Conservation (phyloP, 1,140 invertebrate species). For the Cyphomyrmex costatus region DNA sequence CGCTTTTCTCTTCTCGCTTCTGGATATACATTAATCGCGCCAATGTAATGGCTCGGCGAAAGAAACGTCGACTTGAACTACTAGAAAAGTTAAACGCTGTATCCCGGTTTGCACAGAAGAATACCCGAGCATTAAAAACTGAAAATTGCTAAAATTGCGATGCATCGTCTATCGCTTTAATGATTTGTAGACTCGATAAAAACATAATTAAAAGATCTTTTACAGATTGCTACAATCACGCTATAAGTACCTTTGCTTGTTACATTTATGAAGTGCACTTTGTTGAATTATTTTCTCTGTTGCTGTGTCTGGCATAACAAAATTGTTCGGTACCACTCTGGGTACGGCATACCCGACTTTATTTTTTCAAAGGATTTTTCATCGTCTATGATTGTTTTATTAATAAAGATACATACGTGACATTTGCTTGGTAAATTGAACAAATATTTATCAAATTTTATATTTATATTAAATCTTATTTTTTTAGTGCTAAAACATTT, state of each 20-base stretch:
- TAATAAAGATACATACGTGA: no score
- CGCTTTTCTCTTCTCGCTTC: slow-evolving; percentile 13
- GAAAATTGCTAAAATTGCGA: background rate
- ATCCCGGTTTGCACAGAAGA: slow-evolving; percentile 6
- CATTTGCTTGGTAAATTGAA: no score
- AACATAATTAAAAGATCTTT: slow-evolving; percentile 6
- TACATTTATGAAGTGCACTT: background rate
- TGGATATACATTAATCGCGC: slow-evolving; percentile 48
- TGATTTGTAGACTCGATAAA: background rate
- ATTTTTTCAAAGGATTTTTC: no score
- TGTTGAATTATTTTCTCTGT: background rate
- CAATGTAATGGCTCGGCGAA: slow-evolving; percentile 16
- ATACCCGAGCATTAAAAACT: background rate
- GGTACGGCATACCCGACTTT: no score
- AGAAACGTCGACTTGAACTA: slow-evolving; percentile 33
- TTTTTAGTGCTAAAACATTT: no score
- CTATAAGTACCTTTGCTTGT: background rate
- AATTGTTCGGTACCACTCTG: no score
- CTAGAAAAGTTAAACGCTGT: slow-evolving; percentile 40
- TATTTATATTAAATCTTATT: no score
- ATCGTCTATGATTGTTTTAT: no score
- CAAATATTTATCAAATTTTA: no score
- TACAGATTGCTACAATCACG: background rate
- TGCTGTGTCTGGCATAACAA: no score
- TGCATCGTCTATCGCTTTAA: background rate